Evolutionary conservation across 2,113 vertebrate species (phyloP).

Genomic region (Limnothrissa miodon): DNA sequence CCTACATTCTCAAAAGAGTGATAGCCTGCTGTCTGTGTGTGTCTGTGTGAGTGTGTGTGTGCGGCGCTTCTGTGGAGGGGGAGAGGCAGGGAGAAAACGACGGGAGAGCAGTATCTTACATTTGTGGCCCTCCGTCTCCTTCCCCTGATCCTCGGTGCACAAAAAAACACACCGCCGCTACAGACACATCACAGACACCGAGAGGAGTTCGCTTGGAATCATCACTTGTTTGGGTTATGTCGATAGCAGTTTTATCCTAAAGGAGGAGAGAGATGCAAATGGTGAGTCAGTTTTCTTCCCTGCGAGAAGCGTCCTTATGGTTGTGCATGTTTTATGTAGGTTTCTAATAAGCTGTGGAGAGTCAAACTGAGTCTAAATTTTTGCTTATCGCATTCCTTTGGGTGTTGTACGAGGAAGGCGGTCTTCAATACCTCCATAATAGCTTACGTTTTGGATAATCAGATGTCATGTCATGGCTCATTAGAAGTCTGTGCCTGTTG

Average conservation of each 20-base stretch:
- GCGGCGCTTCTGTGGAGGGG: constrained; percentile 54
- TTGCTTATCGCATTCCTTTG: not conserved
- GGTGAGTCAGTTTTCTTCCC: constrained; percentile 63
- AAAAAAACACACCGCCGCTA: constrained; percentile 21
- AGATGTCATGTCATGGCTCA: constrained; percentile 27
- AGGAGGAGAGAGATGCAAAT: constrained; percentile 57
- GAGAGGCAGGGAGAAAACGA: constrained; percentile 47
- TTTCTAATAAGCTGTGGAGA: constrained; percentile 3
- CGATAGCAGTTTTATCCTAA: constrained; percentile 43
- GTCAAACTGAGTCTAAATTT: not conserved
- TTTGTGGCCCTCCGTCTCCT: constrained; percentile 36
- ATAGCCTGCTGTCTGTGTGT: constrained; percentile 27
- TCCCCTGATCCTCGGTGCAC: constrained; percentile 39
- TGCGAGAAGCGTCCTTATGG: constrained; percentile 38
- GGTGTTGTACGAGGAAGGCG: not conserved
- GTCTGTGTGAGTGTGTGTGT: too few relatives aligned
- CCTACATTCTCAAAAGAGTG: constrained; percentile 50
- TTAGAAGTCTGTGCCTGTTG: constrained; percentile 16
- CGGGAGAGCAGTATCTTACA: constrained; percentile 33
- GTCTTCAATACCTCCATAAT: not conserved
- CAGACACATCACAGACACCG: constrained; percentile 24
- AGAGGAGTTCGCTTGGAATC: not conserved
- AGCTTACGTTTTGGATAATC: not conserved
- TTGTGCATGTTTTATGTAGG: constrained; percentile 33
- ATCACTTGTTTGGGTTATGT: constrained; percentile 37